Conservation (phyloP, 2,888 invertebrate species). For the Polydrusus pterygomalis region DNA sequence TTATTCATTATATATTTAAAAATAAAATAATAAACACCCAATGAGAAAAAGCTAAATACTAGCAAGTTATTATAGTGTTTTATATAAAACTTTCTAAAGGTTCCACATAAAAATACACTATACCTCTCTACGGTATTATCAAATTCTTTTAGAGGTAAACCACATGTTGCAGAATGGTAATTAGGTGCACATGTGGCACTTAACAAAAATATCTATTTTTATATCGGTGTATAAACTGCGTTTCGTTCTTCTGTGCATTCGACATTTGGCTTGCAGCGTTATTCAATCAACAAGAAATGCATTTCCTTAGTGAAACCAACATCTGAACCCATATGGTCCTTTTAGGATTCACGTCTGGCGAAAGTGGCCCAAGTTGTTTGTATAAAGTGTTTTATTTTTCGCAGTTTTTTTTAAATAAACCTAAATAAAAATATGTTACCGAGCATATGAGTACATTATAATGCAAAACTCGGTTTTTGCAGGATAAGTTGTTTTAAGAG, state of each 20-base stretch:
- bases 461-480: no score
- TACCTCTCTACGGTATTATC: constrained; percentile 36
- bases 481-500: no score
- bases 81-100: constrained; percentile 10
- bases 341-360: constrained; percentile 35
- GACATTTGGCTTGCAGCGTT: constrained; percentile 70
- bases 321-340: constrained; percentile 49
- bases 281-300: constrained; percentile 62
- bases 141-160: constrained; percentile 55
- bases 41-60: no score
- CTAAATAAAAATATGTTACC: no score
- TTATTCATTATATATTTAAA: no score
- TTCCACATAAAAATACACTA: background rate
- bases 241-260: constrained; percentile 64
- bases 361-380: constrained; percentile 34
- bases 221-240: constrained; percentile 62
- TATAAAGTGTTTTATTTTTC: background rate
- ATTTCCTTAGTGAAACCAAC: constrained; percentile 65
- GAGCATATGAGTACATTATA: no score
- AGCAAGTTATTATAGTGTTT: background rate
- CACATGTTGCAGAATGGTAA: constrained; percentile 67
- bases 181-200: constrained; percentile 69
- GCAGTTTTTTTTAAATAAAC: no score
- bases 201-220: constrained; percentile 69
- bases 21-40: no score